Percentiles rank a stretch among this genome's conserved stretches.
Conservation (phyloP, 2,113 vertebrate species). For the Oxyruncus cristatus region DNA sequence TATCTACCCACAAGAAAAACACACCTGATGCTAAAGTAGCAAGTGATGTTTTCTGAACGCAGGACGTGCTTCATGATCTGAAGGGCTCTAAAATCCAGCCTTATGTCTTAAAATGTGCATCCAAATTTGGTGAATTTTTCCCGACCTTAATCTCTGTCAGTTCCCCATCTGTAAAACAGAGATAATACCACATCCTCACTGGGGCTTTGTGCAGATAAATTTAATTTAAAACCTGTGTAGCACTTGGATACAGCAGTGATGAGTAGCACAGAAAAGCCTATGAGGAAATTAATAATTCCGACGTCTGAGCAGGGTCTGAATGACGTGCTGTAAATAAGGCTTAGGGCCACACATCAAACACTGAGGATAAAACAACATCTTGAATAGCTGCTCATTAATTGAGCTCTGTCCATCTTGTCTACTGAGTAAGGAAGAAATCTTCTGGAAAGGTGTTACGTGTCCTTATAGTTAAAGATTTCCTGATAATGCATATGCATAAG, state of each 20-base stretch:
- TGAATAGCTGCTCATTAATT: background rate
- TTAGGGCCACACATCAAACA: background rate
- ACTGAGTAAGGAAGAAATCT: background rate
- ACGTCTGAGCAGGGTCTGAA: background rate
- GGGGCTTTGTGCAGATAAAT: constrained; percentile 35
- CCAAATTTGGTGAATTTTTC: constrained; percentile 31
- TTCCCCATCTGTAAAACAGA: constrained; percentile 27
- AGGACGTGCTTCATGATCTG: background rate
- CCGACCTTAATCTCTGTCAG: constrained; percentile 42
- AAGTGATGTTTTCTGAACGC: background rate
- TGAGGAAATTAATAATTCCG: constrained; percentile 49
- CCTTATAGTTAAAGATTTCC: background rate
- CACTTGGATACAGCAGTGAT: background rate
- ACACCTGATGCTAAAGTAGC: background rate
- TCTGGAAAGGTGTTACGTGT: background rate
- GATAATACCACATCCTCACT: constrained; percentile 18
- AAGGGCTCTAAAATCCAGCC: background rate
- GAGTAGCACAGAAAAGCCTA: constrained; percentile 12
- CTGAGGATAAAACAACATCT: background rate
- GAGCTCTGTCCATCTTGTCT: background rate
- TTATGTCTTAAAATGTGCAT: background rate
- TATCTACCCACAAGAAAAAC: background rate
- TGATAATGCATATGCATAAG: background rate
- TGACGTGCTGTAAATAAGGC: background rate
- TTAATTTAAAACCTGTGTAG: constrained; percentile 56